phyloP scores from a whole-genome alignment of 2,888 invertebrate genomes.

The Drosophila pseudotalamancana region DNA sequence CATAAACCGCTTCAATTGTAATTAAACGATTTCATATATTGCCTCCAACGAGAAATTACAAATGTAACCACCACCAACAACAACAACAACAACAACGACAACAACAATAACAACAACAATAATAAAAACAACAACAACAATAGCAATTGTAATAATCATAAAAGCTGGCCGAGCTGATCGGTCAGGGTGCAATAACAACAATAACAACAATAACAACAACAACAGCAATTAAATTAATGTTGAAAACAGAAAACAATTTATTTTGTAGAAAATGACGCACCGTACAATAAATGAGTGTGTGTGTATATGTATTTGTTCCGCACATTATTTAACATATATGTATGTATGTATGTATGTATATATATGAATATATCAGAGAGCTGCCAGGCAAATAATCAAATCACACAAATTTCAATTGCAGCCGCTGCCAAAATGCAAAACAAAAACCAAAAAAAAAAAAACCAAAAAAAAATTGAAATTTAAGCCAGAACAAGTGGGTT shows the following conservation, averaged over 20 bases:
- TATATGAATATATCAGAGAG: constrained; percentile 64
- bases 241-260: constrained; percentile 78
- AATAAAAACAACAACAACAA: constrained; percentile 30
- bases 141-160: constrained; percentile 67
- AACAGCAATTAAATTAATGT: constrained; percentile 70
- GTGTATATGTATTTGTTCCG: constrained; percentile 4
- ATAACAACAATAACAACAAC: constrained; percentile 45
- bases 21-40: constrained; percentile 66
- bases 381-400: constrained; percentile 69
- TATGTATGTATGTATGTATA: not conserved
- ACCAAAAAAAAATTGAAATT: not conserved
- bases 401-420: constrained; percentile 64
- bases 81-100: constrained; percentile 23
- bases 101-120: constrained; percentile 20
- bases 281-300: constrained; percentile 10
- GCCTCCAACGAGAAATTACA: constrained; percentile 47
- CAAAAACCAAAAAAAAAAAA: not conserved
- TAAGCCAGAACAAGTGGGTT: constrained; percentile 1
- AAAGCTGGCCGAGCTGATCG: constrained; percentile 49
- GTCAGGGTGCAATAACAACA: constrained; percentile 37
- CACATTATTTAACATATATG: constrained; percentile 61
- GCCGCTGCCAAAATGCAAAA: constrained; percentile 7
- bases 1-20: constrained; percentile 67
- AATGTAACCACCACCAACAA: constrained; percentile 34
- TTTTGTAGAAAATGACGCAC: constrained; percentile 62